phyloP scores from a whole-genome alignment of 2,888 invertebrate genomes.

The Phyllotreta cruciferae region DNA sequence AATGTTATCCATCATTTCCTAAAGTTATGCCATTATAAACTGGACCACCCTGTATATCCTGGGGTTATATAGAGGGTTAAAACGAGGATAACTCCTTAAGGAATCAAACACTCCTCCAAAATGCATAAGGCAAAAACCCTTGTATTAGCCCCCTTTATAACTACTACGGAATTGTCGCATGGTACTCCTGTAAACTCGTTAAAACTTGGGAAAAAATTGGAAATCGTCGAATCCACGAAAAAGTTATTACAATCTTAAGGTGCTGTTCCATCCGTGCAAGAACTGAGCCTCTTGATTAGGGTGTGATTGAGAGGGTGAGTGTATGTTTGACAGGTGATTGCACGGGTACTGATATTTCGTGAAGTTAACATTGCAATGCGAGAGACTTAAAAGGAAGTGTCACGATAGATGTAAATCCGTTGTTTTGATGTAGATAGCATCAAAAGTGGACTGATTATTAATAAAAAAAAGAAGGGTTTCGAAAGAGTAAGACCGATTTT shows the following conservation, averaged over 20 bases:
- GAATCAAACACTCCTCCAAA: too few species aligned
- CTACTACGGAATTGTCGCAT: not conserved
- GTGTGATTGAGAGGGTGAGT: conserved; percentile 51
- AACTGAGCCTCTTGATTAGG: conserved; percentile 55
- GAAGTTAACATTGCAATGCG: conserved; percentile 28
- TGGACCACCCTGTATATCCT: too few species aligned
- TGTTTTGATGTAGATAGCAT: not conserved
- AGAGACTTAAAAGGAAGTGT: conserved; percentile 29
- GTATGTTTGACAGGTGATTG: conserved; percentile 58
- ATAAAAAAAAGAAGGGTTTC: too few species aligned
- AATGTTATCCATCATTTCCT: too few species aligned
- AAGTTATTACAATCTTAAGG: conserved; percentile 35
- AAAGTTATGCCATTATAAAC: too few species aligned
- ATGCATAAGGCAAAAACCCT: too few species aligned
- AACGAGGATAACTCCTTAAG: too few species aligned
- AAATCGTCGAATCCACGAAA: conserved; percentile 6
- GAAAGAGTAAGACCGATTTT: not conserved
- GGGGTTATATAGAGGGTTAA: too few species aligned
- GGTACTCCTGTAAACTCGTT: not conserved
- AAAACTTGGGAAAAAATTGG: not conserved
- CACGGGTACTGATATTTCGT: conserved; percentile 53
- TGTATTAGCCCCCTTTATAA: too few species aligned
- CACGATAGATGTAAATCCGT: not conserved
- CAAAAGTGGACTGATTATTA: not conserved
- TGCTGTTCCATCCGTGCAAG: conserved; percentile 49